Percentiles rank a stretch among this genome's conserved stretches.
Conservation (phyloP, 2,888 invertebrate genomes). For the Cryptocephalus moraei region DNA sequence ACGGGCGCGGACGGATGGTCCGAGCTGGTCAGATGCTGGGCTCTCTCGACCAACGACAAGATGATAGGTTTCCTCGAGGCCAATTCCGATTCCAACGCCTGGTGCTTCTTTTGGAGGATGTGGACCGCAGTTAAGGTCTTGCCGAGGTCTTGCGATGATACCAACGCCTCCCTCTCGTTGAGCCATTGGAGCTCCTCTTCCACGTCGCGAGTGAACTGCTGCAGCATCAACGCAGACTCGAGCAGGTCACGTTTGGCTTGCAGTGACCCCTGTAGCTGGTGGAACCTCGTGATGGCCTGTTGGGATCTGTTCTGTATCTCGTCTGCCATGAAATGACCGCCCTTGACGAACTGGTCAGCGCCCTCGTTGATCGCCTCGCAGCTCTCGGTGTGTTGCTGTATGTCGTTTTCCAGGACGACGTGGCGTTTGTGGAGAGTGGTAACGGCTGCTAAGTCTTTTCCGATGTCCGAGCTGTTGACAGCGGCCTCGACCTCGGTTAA, state of each 20-base stretch:
- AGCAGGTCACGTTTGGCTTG: slow-evolving; percentile 85
- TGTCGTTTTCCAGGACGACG: slow-evolving; percentile 76
- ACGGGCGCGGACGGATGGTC: slow-evolving; percentile 76
- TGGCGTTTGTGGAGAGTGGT: slow-evolving; percentile 73
- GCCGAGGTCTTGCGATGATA: slow-evolving; percentile 58
- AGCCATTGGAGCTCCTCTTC: slow-evolving; percentile 92
- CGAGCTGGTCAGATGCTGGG: slow-evolving; percentile 67
- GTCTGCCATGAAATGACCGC: slow-evolving; percentile 80
- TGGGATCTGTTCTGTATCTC: slow-evolving; percentile 71
- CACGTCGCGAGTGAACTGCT: slow-evolving; percentile 84
- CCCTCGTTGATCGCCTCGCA: slow-evolving; percentile 71
- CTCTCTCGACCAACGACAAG: slow-evolving; percentile 60
- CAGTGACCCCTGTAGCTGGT: slow-evolving; percentile 72
- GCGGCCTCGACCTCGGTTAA: slow-evolving; percentile 80
- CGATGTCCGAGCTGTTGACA: slow-evolving; percentile 60
- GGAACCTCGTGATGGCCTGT: slow-evolving; percentile 48
- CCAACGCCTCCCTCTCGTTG: slow-evolving; percentile 62
- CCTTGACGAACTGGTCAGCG: slow-evolving; percentile 66
- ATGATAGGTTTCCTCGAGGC: slow-evolving; percentile 79
- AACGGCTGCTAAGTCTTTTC: slow-evolving; percentile 81
- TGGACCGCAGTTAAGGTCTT: slow-evolving; percentile 63
- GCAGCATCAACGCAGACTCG: slow-evolving; percentile 78
- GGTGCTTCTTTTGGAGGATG: slow-evolving; percentile 86
- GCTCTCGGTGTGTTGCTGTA: slow-evolving; percentile 71
- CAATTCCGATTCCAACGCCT: slow-evolving; percentile 81